A percentile compares a stretch with the other conserved stretches of the same genome.
phyloP scores from a whole-genome alignment of 2,113 vertebrate species.

The Mormyrus iriodes region DNA sequence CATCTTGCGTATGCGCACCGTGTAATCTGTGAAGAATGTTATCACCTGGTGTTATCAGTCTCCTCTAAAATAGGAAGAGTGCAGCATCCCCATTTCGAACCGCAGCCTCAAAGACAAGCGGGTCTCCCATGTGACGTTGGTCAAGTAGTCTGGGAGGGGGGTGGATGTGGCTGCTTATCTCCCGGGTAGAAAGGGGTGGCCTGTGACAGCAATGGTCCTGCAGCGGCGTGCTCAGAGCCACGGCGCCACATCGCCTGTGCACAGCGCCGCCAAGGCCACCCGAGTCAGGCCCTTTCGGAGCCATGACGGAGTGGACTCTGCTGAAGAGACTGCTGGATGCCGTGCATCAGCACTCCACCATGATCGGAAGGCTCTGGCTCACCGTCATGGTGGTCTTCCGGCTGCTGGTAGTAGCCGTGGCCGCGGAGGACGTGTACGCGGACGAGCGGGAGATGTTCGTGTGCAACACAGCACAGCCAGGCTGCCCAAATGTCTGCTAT shows the following conservation, averaged over 20 bases:
- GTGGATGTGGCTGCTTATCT: slow-evolving; percentile 44
- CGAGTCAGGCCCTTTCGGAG: slow-evolving; percentile 30
- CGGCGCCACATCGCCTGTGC: slow-evolving; percentile 24
- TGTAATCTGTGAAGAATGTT: slow-evolving; percentile 53
- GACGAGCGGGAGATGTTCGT: slow-evolving; percentile 70
- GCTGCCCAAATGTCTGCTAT: slow-evolving; percentile 65
- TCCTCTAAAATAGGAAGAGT: slow-evolving; percentile 44
- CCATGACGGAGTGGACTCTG: slow-evolving; percentile 71
- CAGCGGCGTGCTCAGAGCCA: slow-evolving; percentile 26
- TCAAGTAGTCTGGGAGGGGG: slow-evolving; percentile 52
- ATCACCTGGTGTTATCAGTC: slow-evolving; percentile 51
- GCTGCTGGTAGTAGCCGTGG: slow-evolving; percentile 62
- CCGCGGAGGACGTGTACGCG: slow-evolving; percentile 62
- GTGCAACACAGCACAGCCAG: slow-evolving; percentile 66
- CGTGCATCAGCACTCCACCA: slow-evolving; percentile 70
- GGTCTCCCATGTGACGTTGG: slow-evolving; percentile 47
- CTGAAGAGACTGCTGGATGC: slow-evolving; percentile 67
- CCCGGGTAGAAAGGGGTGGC: slow-evolving; percentile 44
- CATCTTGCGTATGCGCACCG: slow-evolving; percentile 31
- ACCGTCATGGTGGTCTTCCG: slow-evolving; percentile 70
- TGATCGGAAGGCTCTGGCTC: slow-evolving; percentile 68
- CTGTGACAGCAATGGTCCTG: slow-evolving; percentile 32
- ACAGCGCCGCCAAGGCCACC: slow-evolving; percentile 20
- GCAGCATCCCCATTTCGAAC: slow-evolving; percentile 53
- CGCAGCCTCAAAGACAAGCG: slow-evolving; percentile 50